phyloP scores from a whole-genome alignment of 1,140 invertebrate species.

The Drosophila hydei region DNA sequence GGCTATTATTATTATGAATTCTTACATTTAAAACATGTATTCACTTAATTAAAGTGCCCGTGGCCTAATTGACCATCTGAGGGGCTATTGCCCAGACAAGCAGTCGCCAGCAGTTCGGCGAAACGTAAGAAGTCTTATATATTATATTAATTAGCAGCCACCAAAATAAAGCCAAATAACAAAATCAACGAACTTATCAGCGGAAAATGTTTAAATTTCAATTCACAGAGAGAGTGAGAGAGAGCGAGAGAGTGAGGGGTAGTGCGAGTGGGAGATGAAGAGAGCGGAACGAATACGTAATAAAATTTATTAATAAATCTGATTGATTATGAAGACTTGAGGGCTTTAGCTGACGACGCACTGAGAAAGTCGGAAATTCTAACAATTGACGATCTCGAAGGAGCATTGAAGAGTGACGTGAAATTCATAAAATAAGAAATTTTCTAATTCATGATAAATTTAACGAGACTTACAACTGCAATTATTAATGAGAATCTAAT shows the following conservation, averaged over 20 bases:
- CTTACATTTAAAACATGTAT: conserved; percentile 1
- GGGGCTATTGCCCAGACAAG: conserved; percentile 14
- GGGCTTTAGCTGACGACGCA: too few relatives aligned
- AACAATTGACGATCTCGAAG: too few relatives aligned
- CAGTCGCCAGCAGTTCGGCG: conserved; percentile 3
- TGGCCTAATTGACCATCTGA: not conserved
- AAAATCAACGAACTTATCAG: conserved; percentile 14
- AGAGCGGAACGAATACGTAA: not conserved
- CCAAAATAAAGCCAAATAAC: not conserved
- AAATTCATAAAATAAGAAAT: too few relatives aligned
- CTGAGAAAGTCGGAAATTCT: not conserved
- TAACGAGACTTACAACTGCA: too few relatives aligned
- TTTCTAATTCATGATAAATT: too few relatives aligned
- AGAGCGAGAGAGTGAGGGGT: not conserved
- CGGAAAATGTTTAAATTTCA: conserved; percentile 1
- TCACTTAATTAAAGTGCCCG: conserved; percentile 14
- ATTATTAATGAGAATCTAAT: too few relatives aligned
- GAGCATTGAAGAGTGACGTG: too few relatives aligned
- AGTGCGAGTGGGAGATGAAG: too few relatives aligned
- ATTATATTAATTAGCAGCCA: conserved; percentile 23
- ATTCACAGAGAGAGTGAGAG: not conserved
- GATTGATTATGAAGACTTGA: too few relatives aligned
- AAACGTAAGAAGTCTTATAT: not conserved
- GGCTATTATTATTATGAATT: not conserved
- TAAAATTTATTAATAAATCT: too few relatives aligned